A percentile compares a stretch with the other conserved stretches of the same genome.
Conservation (phyloP, 1,140 invertebrate species). For the Cotesia chilonis region DNA sequence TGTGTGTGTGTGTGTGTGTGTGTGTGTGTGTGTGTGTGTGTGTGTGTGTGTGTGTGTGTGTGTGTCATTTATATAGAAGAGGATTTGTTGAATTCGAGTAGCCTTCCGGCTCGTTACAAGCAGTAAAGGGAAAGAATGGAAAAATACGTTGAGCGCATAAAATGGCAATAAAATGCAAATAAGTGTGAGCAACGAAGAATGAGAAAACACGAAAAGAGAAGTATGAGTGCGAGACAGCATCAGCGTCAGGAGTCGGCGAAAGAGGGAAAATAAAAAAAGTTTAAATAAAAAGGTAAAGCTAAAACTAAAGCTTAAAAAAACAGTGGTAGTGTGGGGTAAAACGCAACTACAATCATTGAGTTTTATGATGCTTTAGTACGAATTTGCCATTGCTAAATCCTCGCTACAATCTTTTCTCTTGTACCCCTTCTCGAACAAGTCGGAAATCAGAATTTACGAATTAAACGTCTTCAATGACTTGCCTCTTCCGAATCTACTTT, state of each 20-base stretch:
- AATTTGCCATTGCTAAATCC: constrained; percentile 27
- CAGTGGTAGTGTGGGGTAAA: constrained; percentile 8
- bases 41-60: too few relatives aligned
- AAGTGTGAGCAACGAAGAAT: constrained; percentile 30
- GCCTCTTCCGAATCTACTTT: constrained; percentile 4
- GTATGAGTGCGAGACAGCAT: not conserved
- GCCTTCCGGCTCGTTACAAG: constrained; percentile 35
- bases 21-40: too few relatives aligned
- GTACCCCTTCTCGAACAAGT: constrained; percentile 4
- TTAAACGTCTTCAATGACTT: constrained; percentile 32
- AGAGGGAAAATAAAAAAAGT: not conserved
- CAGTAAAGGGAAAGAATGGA: constrained; percentile 22
- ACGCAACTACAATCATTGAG: constrained; percentile 39
- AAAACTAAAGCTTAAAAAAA: not conserved
- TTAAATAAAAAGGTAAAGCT: too few relatives aligned
- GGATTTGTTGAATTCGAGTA: constrained; percentile 35
- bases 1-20: too few relatives aligned
- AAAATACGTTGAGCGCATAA: constrained; percentile 38
- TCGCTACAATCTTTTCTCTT: not conserved
- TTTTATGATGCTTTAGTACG: constrained; percentile 38
- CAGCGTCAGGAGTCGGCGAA: constrained; percentile 3
- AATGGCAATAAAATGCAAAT: constrained; percentile 46
- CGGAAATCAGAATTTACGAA: constrained; percentile 35
- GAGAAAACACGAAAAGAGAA: constrained; percentile 21
- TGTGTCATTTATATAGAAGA: constrained; percentile 8